These are phyloP conservation scores for Falco punctatus DNA, from an alignment of 2,113 vertebrate genomes.

Conservation along the genomic window DNA sequence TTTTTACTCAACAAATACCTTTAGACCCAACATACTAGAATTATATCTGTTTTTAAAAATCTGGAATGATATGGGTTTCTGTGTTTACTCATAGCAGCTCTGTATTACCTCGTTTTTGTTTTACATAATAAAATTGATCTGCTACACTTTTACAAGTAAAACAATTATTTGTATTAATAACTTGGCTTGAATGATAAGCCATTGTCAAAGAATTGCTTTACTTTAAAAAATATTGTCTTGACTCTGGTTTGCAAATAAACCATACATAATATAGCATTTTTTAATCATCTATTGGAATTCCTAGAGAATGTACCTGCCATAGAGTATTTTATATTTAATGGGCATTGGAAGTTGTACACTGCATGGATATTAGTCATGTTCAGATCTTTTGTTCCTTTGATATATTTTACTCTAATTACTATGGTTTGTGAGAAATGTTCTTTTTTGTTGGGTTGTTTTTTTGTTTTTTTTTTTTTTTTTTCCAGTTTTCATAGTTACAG, in stretches of 20 bases:
- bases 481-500: not conserved
- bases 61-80: not conserved
- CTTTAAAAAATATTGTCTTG: not conserved
- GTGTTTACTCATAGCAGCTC: not conserved
- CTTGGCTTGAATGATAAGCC: not conserved
- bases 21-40: not conserved
- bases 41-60: not conserved
- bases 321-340: not conserved
- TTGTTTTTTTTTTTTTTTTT: not conserved
- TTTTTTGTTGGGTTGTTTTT: not conserved
- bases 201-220: not conserved
- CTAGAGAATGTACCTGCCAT: not conserved
- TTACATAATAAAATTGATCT: not conserved
- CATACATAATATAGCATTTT: not conserved
- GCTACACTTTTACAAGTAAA: not conserved
- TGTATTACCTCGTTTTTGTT: not conserved
- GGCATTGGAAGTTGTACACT: not conserved
- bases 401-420: not conserved
- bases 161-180: not conserved
- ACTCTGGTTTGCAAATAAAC: not conserved
- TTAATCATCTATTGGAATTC: not conserved
- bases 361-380: not conserved
- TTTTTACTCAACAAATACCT: not conserved
- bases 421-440: not conserved
- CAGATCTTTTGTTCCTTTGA: not conserved